A percentile compares a stretch with the other conserved stretches of the same genome.
Conservation (phyloP, 53 echinoderm and acorn worm genomes). For the Echinometra lucunter region DNA sequence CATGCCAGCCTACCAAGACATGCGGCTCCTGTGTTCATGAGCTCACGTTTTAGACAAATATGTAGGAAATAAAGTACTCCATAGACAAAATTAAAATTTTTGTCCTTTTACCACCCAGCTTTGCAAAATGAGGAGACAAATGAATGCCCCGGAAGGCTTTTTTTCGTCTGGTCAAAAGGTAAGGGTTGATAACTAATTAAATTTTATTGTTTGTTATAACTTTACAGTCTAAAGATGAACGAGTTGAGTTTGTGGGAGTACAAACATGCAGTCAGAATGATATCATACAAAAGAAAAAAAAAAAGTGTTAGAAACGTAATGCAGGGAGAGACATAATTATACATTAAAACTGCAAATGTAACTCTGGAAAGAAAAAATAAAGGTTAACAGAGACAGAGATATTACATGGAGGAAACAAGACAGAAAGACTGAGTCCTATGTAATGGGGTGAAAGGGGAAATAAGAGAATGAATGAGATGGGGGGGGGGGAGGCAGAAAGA, state of each 20-base stretch:
- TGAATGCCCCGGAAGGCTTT: neutral
- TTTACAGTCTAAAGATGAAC: neutral
- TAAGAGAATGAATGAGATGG: neutral
- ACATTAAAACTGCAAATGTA: neutral
- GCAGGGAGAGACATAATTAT: neutral
- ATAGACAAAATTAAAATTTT: neutral
- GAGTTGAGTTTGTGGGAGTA: neutral
- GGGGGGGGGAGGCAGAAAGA: neutral
- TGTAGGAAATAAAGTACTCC: neutral
- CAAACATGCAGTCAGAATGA: neutral
- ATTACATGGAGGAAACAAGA: neutral
- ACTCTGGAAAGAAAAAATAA: neutral
- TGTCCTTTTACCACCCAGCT: neutral
- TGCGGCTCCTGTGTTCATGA: neutral
- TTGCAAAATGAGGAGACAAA: neutral
- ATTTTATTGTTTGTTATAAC: neutral
- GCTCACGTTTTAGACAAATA: neutral
- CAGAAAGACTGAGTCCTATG: neutral
- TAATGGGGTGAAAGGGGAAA: neutral
- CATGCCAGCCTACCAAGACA: neutral
- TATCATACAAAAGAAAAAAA: neutral
- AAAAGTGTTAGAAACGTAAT: neutral
- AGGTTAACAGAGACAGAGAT: neutral
- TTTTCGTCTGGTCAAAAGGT: neutral
- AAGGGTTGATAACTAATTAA: neutral